Percentiles rank a stretch among this genome's conserved stretches.
These are phyloP conservation scores for Drosophila lowei DNA, from an alignment of 1,140 invertebrate genomes.

Conservation along the genomic window DNA sequence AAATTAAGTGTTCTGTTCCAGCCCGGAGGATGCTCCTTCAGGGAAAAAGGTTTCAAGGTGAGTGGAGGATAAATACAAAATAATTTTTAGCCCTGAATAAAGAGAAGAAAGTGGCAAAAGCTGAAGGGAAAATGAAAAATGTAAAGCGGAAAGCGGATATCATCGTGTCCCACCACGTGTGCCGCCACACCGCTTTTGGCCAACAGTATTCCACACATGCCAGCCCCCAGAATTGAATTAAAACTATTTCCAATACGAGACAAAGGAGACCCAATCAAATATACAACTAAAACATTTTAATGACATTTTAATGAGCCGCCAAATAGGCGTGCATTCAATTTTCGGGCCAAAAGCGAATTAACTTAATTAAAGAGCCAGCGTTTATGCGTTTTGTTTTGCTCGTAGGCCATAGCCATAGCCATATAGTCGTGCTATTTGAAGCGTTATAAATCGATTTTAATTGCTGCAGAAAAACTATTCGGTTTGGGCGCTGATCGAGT, in stretches of 20 bases:
- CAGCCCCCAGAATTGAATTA: no score
- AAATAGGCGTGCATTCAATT: slow-evolving; percentile 55
- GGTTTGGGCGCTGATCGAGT: slow-evolving; percentile 14
- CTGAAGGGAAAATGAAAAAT: no score
- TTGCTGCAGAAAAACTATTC: slow-evolving; percentile 47
- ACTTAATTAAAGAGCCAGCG: slow-evolving; percentile 55
- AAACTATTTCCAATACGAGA: no score
- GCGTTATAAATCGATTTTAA: slow-evolving; percentile 55
- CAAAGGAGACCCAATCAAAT: slow-evolving; percentile 28
- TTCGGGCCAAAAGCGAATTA: slow-evolving; percentile 61
- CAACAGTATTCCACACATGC: no score
- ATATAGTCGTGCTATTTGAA: slow-evolving; percentile 10
- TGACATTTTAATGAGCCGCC: slow-evolving; percentile 74
- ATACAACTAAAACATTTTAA: slow-evolving; percentile 63
- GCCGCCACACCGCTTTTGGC: no score
- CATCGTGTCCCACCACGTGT: no score
- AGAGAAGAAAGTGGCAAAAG: no score
- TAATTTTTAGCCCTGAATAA: neutral
- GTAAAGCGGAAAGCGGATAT: no score
- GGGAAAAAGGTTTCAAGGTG: slow-evolving; percentile 22
- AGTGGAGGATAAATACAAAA: slow-evolving; percentile 18
- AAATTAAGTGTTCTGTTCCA: slow-evolving; percentile 37
- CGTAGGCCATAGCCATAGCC: no score
- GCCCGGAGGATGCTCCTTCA: no score
- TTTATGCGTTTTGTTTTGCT: slow-evolving; percentile 39